A percentile compares a stretch with the other conserved stretches of the same genome.
These are phyloP conservation scores for Colletes latitarsis DNA, from an alignment of 1,140 invertebrate species.

Conservation along the genomic window DNA sequence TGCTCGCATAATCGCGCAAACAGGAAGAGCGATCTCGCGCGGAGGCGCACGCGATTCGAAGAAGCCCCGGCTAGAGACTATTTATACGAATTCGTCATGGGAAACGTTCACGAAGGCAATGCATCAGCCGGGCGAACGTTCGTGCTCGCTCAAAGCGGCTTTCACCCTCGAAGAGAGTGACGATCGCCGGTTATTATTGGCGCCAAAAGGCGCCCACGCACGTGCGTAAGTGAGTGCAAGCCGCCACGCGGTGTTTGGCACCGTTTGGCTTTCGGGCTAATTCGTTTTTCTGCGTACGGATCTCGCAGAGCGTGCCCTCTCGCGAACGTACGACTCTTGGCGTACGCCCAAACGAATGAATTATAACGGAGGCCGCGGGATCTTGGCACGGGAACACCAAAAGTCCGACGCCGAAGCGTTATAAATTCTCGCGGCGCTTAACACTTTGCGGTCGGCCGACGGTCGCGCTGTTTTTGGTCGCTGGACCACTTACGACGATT, in stretches of 20 bases:
- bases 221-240: conserved; percentile 58
- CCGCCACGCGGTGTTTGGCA: conserved; percentile 62
- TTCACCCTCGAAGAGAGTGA: conserved; percentile 56
- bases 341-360: conserved; percentile 53
- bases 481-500: too few relatives aligned
- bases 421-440: conserved; percentile 52
- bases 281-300: conserved; percentile 57
- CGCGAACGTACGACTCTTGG: conserved; percentile 54
- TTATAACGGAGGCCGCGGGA: conserved; percentile 56
- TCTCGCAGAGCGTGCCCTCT: conserved; percentile 24
- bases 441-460: not conserved
- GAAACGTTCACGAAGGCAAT: conserved; percentile 52
- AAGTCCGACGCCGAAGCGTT: conserved; percentile 23
- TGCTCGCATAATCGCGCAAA: conserved; percentile 4
- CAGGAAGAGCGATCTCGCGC: not conserved
- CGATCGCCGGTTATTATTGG: conserved; percentile 65
- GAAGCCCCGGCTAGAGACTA: conserved; percentile 32
- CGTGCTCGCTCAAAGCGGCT: conserved; percentile 43
- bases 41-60: conserved; percentile 30
- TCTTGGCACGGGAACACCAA: conserved; percentile 34
- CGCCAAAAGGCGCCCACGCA: conserved; percentile 64
- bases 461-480: too few relatives aligned
- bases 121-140: conserved; percentile 23
- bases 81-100: conserved; percentile 67
- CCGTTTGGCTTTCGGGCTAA: conserved; percentile 33